Evolutionary conservation across 2,797 vertebrate species (phyloP).

Genomic region (Borostomias antarcticus): DNA sequence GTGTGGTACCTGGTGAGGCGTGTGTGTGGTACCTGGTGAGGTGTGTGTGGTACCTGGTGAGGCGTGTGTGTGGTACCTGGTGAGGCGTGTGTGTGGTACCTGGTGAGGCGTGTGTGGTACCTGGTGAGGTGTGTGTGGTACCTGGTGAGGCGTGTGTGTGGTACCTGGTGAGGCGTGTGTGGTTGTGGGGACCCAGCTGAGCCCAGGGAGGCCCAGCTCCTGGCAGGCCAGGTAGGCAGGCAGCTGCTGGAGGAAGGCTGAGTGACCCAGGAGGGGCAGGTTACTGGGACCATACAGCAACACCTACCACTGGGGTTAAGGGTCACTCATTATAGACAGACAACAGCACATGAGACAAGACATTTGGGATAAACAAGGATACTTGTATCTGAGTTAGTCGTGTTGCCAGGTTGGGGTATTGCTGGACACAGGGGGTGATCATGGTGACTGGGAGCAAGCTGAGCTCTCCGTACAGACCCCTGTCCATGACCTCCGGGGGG

Average conservation of each 20-base stretch:
- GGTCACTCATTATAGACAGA: slow-evolving; percentile 11
- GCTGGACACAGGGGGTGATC: slow-evolving; percentile 72
- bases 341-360: background rate
- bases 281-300: slow-evolving; percentile 72
- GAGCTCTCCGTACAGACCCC: slow-evolving; percentile 73
- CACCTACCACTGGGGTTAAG: slow-evolving; percentile 68
- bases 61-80: too few species aligned
- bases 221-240: slow-evolving; percentile 58
- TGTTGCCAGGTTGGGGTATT: slow-evolving; percentile 73
- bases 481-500: slow-evolving; percentile 66
- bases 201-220: slow-evolving; percentile 56
- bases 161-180: slow-evolving; percentile 53
- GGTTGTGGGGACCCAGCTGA: slow-evolving; percentile 33
- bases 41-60: too few species aligned
- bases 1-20: too few species aligned
- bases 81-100: too few species aligned
- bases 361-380: slow-evolving; percentile 68
- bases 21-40: too few species aligned
- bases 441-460: slow-evolving; percentile 62
- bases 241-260: slow-evolving; percentile 65
- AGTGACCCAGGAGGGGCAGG: slow-evolving; percentile 61
- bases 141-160: too few species aligned
- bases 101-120: too few species aligned
- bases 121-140: too few species aligned
- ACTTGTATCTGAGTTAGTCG: slow-evolving; percentile 69